phyloP scores from a whole-genome alignment of 2,888 invertebrate genomes.

The Gryllus longicercus region DNA sequence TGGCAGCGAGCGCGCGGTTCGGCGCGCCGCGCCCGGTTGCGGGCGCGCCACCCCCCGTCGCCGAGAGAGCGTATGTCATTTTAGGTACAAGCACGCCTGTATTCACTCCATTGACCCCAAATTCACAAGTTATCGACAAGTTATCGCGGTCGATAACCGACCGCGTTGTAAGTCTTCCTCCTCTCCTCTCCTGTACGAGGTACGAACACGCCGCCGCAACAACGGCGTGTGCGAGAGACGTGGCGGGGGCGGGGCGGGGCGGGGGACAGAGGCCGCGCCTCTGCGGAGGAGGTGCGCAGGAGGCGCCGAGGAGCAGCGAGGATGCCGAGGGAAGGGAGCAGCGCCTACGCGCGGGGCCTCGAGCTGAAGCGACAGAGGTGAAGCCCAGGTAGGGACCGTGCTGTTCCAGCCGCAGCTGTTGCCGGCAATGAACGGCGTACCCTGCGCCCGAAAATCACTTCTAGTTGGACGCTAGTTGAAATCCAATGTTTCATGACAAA shows the following conservation, averaged over 20 bases:
- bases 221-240: not conserved
- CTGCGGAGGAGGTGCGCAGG: no score
- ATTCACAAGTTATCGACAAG: conserved; percentile 17
- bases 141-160: conserved; percentile 9
- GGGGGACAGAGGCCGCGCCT: no score
- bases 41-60: not conserved
- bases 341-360: no score
- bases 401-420: no score
- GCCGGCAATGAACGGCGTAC: no score
- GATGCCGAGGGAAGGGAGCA: no score
- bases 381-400: no score
- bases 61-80: conserved; percentile 17
- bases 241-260: not conserved
- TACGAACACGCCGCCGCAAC: not conserved
- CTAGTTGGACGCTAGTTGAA: no score
- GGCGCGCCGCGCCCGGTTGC: not conserved
- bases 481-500: no score
- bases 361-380: no score
- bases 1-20: not conserved
- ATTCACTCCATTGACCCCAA: conserved; percentile 17
- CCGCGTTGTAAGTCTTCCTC: conserved; percentile 4
- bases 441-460: no score
- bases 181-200: not conserved
- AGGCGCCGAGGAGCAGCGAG: no score
- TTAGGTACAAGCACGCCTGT: conserved; percentile 8